Percentiles rank a stretch among this genome's conserved stretches.
Conservation (phyloP, 2,888 invertebrate genomes). For the Dendrolimus houi region DNA sequence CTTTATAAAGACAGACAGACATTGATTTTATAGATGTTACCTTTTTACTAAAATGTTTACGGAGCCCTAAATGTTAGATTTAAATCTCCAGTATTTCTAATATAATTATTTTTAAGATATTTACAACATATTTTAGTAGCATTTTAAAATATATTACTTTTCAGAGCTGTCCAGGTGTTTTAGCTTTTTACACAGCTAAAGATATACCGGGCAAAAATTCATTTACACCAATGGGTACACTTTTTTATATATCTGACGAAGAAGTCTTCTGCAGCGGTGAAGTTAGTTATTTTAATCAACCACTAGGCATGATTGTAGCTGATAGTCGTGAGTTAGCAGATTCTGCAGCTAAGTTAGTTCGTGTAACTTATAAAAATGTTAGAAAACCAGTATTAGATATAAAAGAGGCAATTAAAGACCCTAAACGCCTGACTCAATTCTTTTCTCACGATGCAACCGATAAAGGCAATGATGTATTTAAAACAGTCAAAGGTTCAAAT, state of each 20-base stretch:
- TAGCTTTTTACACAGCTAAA: slow-evolving; percentile 78
- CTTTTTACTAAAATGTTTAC: too few relatives aligned
- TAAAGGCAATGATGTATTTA: slow-evolving; percentile 24
- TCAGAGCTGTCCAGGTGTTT: slow-evolving; percentile 78
- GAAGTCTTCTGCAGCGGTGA: slow-evolving; percentile 44
- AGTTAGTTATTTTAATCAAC: slow-evolving; percentile 36
- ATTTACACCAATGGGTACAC: slow-evolving; percentile 38
- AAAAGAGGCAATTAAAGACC: slow-evolving; percentile 25
- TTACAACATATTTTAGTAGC: neutral
- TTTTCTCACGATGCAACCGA: slow-evolving; percentile 18
- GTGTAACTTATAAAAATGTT: slow-evolving; percentile 62
- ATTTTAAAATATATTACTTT: slow-evolving; percentile 12
- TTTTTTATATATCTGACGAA: slow-evolving; percentile 13
- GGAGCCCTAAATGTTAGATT: too few relatives aligned
- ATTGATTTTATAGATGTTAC: too few relatives aligned
- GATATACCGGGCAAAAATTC: slow-evolving; percentile 82
- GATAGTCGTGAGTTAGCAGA: slow-evolving; percentile 63
- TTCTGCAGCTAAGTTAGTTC: slow-evolving; percentile 68
- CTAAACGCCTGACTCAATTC: slow-evolving; percentile 20
- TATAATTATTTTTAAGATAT: neutral
- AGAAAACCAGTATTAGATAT: slow-evolving; percentile 35
- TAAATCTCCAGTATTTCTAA: neutral
- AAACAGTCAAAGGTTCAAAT: slow-evolving; percentile 33
- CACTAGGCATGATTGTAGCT: slow-evolving; percentile 71
- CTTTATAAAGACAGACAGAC: too few relatives aligned